Base-by-base conservation (phyloP, 92 coral and sea anemone genomes). In the Zoanthus sansibaricus region DNA sequence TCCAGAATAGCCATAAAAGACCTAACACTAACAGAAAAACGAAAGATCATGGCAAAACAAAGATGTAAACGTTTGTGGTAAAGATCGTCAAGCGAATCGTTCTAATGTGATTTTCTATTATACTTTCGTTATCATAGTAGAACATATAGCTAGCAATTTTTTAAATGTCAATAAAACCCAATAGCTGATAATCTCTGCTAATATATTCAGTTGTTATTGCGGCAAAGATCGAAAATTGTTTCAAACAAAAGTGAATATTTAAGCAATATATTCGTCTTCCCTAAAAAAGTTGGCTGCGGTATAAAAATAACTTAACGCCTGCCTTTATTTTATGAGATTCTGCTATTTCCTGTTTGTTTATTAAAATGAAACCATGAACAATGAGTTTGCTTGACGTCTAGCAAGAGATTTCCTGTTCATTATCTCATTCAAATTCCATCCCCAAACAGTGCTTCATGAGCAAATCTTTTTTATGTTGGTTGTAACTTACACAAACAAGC, bases 301-400 rank as follows among this genome's bases (percentile, higher is more conserved):
- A 5, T 20, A 37, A 44, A 31, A 80, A 9, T 0, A 9, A 51
- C 12, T 7, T 11, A 55, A 79, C 61, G n/a, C 30, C 72, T 5
- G 73, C 14, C 37, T 15, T 9, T n/a, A 11, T 80, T 47, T 66
- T 12, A 58, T 78, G 84, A 90, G 93, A 92, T 91, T 25, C 30
- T 88, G 90, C 73, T 76, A 94, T 94, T 94, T 94, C 98, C 98
- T 95, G 95, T 74, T 66, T 17, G 75, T 49, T 49, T 92, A 94
- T 94, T 92, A 94, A 92, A 90, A 83, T 78, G 79, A 92, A 64
- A 92, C 88, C 94, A 88, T 79, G 45, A 91, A 91, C 78, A 86
- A 90, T 75, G 89, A 62, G 68, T 74, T 82, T 84, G 82, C 75
- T 25, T 94, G 95, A 94, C 93, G 90, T 86, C 71, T 89, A 16